Evolutionary conservation across 2,797 vertebrate species (phyloP).

Genomic region (Mus minutoides): DNA sequence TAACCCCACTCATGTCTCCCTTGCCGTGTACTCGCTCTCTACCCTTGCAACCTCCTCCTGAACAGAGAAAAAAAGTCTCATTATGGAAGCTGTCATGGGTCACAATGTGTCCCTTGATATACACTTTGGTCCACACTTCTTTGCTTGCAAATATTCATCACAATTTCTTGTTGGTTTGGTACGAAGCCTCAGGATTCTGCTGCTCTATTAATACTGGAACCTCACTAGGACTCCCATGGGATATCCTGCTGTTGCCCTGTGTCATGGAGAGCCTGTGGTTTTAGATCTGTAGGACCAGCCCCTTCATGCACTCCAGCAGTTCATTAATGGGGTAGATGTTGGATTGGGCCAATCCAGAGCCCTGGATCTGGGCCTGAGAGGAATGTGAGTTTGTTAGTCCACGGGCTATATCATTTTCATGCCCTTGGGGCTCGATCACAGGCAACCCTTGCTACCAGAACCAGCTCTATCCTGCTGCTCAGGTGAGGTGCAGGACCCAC

Average conservation of each 20-base stretch:
- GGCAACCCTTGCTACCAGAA: neutral
- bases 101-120: neutral
- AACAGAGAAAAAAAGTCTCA: neutral
- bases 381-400: neutral
- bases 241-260: neutral
- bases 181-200: neutral
- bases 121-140: neutral
- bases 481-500: neutral
- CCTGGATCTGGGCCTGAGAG: neutral
- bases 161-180: neutral
- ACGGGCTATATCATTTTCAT: neutral
- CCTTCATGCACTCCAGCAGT: neutral
- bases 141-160: neutral
- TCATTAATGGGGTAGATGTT: neutral
- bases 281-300: neutral
- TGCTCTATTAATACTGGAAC: neutral
- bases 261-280: neutral
- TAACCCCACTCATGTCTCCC: neutral
- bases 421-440: neutral
- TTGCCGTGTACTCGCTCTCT: neutral
- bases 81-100: neutral
- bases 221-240: neutral
- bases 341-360: neutral
- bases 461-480: neutral
- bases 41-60: neutral